Conservation (phyloP, 2,888 invertebrate genomes). For the Magallana nippona region DNA sequence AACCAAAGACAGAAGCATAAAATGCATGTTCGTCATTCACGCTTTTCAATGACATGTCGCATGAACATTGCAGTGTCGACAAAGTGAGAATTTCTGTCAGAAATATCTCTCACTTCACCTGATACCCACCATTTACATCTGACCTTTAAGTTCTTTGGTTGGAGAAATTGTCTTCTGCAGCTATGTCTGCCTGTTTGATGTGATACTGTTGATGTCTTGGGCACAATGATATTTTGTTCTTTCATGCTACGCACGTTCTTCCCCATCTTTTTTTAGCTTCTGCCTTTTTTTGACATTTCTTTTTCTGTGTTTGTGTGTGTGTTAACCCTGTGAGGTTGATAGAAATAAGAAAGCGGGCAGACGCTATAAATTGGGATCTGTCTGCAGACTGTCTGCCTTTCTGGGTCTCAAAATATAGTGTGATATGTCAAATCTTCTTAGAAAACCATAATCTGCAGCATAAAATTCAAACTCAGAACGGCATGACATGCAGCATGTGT, state of each 20-base stretch:
- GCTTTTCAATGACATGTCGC: neutral
- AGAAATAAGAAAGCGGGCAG: neutral
- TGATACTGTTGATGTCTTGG: conserved; percentile 13
- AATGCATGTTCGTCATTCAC: conserved; percentile 7
- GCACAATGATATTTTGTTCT: conserved; percentile 17
- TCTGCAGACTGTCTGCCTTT: conserved; percentile 10
- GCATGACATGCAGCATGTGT: too few species aligned
- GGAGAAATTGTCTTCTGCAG: conserved; percentile 2
- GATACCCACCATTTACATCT: neutral
- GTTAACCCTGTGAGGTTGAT: neutral
- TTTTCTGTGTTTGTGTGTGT: neutral
- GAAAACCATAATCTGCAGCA: neutral
- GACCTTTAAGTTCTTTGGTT: neutral
- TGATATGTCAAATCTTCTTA: neutral
- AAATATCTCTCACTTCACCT: conserved; percentile 5
- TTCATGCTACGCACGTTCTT: neutral
- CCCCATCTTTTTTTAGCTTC: too few species aligned
- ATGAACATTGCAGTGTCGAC: neutral
- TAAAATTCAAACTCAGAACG: too few species aligned
- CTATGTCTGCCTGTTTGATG: neutral
- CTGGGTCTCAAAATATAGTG: neutral
- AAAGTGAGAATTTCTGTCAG: neutral
- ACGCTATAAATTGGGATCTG: neutral
- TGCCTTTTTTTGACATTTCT: too few species aligned
- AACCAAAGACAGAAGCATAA: neutral